Percentiles rank a stretch among this genome's conserved stretches.
These are phyloP conservation scores for Tangara arthus DNA, from an alignment of 2,797 vertebrate genomes.

Conservation along the genomic window DNA sequence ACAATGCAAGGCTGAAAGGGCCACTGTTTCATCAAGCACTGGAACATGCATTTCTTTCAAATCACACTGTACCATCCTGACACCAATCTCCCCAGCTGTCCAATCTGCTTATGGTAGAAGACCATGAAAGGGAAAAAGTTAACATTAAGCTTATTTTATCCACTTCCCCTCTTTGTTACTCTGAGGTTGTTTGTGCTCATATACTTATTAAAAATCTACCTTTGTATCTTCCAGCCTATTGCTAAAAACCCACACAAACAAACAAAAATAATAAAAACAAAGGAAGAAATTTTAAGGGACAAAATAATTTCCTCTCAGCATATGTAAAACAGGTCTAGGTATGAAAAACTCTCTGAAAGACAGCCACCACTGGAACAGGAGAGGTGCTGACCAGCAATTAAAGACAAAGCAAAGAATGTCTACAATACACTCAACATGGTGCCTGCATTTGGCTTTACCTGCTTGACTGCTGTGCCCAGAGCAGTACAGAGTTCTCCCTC, in stretches of 20 bases:
- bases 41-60: background rate
- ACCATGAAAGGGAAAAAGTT: background rate
- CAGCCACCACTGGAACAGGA: background rate
- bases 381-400: background rate
- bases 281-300: background rate
- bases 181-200: background rate
- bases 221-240: background rate
- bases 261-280: background rate
- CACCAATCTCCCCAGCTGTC: background rate
- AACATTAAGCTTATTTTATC: background rate
- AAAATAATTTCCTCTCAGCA: background rate
- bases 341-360: background rate
- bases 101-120: background rate
- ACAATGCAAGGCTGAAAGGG: background rate
- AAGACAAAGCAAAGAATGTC: background rate
- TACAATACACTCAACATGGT: background rate
- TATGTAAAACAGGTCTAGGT: background rate
- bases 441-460: background rate
- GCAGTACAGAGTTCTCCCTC: background rate
- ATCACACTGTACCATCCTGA: background rate
- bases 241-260: background rate
- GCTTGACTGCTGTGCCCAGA: background rate
- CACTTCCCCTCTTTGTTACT: background rate
- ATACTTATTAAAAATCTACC: background rate
- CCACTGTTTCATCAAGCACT: background rate